Evolutionary conservation across 2,888 invertebrate species (phyloP), one percentile per base, ranked within the genome.

Genomic region (Eupithecia subumbrata): DNA sequence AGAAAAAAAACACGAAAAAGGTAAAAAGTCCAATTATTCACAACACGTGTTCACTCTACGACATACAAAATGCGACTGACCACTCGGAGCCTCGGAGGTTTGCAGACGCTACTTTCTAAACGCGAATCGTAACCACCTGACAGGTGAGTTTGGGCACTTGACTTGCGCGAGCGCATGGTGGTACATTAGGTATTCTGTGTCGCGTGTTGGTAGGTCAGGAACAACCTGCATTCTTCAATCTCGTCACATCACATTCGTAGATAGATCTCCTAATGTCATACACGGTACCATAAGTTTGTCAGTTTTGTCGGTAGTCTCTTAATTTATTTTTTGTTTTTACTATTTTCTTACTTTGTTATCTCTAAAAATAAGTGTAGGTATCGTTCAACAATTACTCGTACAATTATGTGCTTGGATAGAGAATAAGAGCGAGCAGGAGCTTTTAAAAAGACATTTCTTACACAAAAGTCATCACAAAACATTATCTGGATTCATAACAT

Each of bases 21-120:
- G 64, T 64, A 37, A 72, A 56, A 72, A 72, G 75, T 74, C 72
- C 73, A 70, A 63, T 66, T 79, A 73, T 71, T 66, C 80, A 81
- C 79, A 71, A 64, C 84, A 85, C 93, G 93, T 90, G 88, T 80
- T 85, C 77, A 67, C 86, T 80, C 89, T 84, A 83, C 87, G 89
- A 87, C 90, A 90, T 87, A 90, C 87, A 84, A 87, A 85, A 84
- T 84, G 86, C 89, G 86, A 94, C 93, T 92, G 91, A 84, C 88
- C 84, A 84, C 80, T 82, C 79, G 11, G 79, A 82, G 78, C 84
- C 80, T 82, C 79, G 4, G 79, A 82, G 78, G 87, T 91, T 90
- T 88, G 91, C 91, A 91, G 91, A 89, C 72, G 88, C 88, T 88
- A 89, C 94, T 94, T 94, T 94, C 94, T 94, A 94, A 92, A 91